A percentile compares a stretch with the other conserved stretches of the same genome.
These are phyloP conservation scores for Dryococelus australis DNA, from an alignment of 2,888 invertebrate genomes.

Conservation along the genomic window DNA sequence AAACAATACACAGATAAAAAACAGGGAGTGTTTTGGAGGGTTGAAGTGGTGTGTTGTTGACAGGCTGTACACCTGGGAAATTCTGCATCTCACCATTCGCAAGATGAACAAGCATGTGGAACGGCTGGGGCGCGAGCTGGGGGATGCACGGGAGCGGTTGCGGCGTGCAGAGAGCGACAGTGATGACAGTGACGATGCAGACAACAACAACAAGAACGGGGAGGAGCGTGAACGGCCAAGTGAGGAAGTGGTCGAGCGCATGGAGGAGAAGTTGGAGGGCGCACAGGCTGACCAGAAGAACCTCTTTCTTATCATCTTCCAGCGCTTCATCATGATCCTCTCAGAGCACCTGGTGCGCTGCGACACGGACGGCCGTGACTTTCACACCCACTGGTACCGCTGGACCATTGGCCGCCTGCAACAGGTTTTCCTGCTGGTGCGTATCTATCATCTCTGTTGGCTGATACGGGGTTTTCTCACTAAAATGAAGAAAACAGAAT, in stretches of 20 bases:
- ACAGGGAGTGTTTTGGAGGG: too few species aligned
- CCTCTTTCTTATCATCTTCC: constrained; percentile 93
- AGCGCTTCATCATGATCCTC: constrained; percentile 96
- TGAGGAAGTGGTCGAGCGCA: constrained; percentile 89
- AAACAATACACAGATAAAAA: too few species aligned
- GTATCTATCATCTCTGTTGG: constrained; percentile 50
- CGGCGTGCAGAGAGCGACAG: constrained; percentile 83
- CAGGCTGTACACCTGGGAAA: constrained; percentile 95
- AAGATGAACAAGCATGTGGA: constrained; percentile 96
- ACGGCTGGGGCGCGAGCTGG: constrained; percentile 71
- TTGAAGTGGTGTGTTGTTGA: too few species aligned
- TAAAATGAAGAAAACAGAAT: too few species aligned
- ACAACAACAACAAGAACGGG: constrained; percentile 51
- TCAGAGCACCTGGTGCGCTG: constrained; percentile 94
- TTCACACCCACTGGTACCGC: constrained; percentile 94
- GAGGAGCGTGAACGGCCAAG: constrained; percentile 67
- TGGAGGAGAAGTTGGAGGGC: constrained; percentile 94
- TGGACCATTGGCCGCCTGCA: constrained; percentile 95
- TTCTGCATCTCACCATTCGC: constrained; percentile 92
- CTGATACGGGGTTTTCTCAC: background rate
- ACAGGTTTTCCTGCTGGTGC: constrained; percentile 92
- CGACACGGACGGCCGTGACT: constrained; percentile 92
- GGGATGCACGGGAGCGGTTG: constrained; percentile 86
- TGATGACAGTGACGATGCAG: constrained; percentile 72
- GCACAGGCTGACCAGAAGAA: constrained; percentile 97